phyloP scores from a whole-genome alignment of 92 coral and sea anemone genomes.

The Umimayanthus chanpuru region DNA sequence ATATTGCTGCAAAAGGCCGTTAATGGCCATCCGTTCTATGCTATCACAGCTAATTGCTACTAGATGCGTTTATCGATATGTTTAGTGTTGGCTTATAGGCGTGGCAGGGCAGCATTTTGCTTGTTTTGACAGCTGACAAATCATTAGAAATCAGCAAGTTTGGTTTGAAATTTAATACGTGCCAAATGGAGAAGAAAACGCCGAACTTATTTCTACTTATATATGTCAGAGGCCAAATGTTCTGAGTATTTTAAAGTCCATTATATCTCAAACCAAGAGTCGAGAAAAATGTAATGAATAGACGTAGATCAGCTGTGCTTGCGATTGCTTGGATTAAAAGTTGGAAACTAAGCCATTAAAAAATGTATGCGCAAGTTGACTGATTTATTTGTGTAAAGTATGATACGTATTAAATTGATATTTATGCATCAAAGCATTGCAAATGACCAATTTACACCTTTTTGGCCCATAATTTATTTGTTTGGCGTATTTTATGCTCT shows the following conservation, averaged over 20 bases:
- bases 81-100: slow-evolving; percentile 40
- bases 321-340: not conserved
- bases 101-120: slow-evolving; percentile 40
- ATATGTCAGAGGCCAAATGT: slow-evolving; percentile 75
- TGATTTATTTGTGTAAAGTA: slow-evolving; percentile 5
- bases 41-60: slow-evolving; percentile 31
- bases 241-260: slow-evolving; percentile 59
- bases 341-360: slow-evolving; percentile 20
- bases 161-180: slow-evolving; percentile 68
- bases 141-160: slow-evolving; percentile 48
- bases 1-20: slow-evolving; percentile 13
- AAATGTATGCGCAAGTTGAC: not conserved
- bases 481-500: not conserved
- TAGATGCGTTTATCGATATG: slow-evolving; percentile 32
- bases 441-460: slow-evolving; percentile 45
- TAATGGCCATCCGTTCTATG: slow-evolving; percentile 12
- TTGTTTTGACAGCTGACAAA: slow-evolving; percentile 51
- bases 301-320: not conserved
- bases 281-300: not conserved
- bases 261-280: not conserved
- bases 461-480: slow-evolving; percentile 12
- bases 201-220: slow-evolving; percentile 70
- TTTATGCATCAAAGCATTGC: not conserved
- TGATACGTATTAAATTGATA: slow-evolving; percentile 1
- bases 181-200: slow-evolving; percentile 52